Evolutionary conservation across 2,113 vertebrate species (phyloP), one percentile per base, ranked within the genome.

Genomic region (Poeciliopsis turrubarensis): DNA sequence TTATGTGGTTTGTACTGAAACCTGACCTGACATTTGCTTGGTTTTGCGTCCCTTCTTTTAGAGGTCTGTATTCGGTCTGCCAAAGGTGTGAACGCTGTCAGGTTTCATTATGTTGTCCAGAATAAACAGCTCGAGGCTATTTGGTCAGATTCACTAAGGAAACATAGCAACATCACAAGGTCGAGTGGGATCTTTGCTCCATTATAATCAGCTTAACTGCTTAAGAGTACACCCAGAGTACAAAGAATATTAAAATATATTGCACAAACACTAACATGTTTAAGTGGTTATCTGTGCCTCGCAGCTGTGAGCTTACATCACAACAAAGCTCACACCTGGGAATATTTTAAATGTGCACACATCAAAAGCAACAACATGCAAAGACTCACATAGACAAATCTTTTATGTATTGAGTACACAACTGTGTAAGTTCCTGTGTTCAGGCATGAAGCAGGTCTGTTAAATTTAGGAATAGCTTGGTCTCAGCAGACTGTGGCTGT

Each of bases 231-330:
- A 84, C 77, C 41, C 60, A 63, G 61, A 71, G 60, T 66, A 27
- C 51, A 68, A 39, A 68, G 57, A 78, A 68, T 77, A 80, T 67
- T 77, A 29, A 78, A 71, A 73, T 60, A 73, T 78, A 67, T 34
- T 57, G 27, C 37, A 60, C 47, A 80, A 63, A 31, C 27, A 71
- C 39, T 70, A 63, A 85, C 27, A 63, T 13, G 41, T 65, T 60
- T 71, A 75, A 67, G 71, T 79, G 73, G 74, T 86, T 86, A 89
- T 91, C 78, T 84, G 3, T 10, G 8, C 75, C 63, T 84, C 67
- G 74, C 84, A 86, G 82, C 87, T 84, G 81, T 77, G 62, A 78
- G 68, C 70, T 57, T 85, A 81, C 77, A 86, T 85, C 83, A 87
- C 57, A 69, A 61, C 78, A 61, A 66, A 30, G 78, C 68, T 79